Percentiles rank a stretch among this genome's conserved stretches.
These are phyloP conservation scores for Hippocampus comes DNA, from an alignment of 2,113 vertebrate species.

Conservation along the genomic window DNA sequence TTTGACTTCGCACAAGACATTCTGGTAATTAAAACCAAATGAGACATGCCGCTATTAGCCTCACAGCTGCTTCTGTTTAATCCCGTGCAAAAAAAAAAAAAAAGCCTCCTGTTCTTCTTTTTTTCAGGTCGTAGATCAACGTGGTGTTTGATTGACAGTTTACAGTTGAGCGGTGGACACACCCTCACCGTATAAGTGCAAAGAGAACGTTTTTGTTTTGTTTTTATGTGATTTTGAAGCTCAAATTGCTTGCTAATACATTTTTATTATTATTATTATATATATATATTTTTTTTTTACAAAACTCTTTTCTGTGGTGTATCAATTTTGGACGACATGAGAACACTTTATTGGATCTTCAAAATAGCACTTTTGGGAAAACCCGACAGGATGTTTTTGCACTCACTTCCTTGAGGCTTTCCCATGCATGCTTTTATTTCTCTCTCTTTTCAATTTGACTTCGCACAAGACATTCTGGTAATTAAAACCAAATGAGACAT, in stretches of 20 bases:
- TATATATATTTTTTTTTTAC: too few species aligned
- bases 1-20: conserved; percentile 40
- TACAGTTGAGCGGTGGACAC: too few species aligned
- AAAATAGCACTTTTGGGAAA: conserved; percentile 14
- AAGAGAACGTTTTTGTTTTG: too few species aligned
- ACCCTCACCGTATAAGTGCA: too few species aligned
- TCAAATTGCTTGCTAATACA: too few species aligned
- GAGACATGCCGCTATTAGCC: conserved; percentile 44
- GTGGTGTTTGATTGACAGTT: too few species aligned
- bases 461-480: conserved; percentile 50
- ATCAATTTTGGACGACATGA: neutral
- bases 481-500: conserved; percentile 66
- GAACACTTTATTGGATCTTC: neutral
- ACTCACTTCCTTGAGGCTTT: neutral
- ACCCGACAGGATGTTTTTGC: conserved; percentile 9
- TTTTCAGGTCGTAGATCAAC: too few species aligned
- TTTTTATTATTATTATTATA: too few species aligned
- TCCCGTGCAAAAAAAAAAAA: conserved; percentile 41
- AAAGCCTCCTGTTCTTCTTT: conserved; percentile 44
- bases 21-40: conserved; percentile 68
- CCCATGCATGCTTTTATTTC: neutral
- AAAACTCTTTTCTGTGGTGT: too few species aligned
- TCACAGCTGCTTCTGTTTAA: conserved; percentile 60
- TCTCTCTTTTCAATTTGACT: conserved; percentile 34
- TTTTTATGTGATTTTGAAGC: too few species aligned